phyloP scores from a whole-genome alignment of 1,140 invertebrate genomes.

The Rhyzopertha dominica region DNA sequence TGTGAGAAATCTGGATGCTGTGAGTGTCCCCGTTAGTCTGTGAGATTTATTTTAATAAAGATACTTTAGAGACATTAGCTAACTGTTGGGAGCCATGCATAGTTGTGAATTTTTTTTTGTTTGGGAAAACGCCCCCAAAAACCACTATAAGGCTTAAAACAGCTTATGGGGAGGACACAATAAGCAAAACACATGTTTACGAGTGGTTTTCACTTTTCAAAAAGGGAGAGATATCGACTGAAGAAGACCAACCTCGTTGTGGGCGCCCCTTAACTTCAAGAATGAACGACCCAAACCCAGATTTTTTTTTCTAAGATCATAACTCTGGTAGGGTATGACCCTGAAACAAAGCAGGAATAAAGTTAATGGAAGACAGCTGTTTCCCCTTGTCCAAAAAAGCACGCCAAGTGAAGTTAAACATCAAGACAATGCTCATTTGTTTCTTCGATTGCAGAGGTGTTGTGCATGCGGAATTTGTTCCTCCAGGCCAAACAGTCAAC shows the following conservation, averaged over 20 bases:
- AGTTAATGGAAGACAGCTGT: constrained; percentile 17
- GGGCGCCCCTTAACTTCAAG: too few species aligned
- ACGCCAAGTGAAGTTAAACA: constrained; percentile 10
- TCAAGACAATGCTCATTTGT: constrained; percentile 17
- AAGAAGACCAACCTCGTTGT: background rate
- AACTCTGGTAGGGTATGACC: constrained; percentile 15
- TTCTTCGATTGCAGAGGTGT: constrained; percentile 6
- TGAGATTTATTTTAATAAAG: too few species aligned
- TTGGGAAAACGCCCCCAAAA: background rate
- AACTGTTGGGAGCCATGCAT: background rate
- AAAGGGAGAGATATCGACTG: background rate
- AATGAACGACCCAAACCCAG: background rate
- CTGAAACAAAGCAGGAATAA: constrained; percentile 24
- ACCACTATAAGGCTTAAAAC: constrained; percentile 2
- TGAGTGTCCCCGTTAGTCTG: too few species aligned
- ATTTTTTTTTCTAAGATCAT: background rate
- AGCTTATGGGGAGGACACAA: constrained; percentile 2
- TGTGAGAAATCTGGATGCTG: too few species aligned
- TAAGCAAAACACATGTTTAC: constrained; percentile 5
- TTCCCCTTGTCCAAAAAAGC: constrained; percentile 18
- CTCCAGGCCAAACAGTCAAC: constrained; percentile 10
- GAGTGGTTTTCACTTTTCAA: constrained; percentile 7
- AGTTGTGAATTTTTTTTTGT: constrained; percentile 7
- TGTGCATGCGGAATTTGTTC: background rate
- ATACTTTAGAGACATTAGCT: background rate